A percentile compares a stretch with the other conserved stretches of the same genome.
Evolutionary conservation across 2,113 vertebrate species (phyloP).

Genomic region (Mugil cephalus): DNA sequence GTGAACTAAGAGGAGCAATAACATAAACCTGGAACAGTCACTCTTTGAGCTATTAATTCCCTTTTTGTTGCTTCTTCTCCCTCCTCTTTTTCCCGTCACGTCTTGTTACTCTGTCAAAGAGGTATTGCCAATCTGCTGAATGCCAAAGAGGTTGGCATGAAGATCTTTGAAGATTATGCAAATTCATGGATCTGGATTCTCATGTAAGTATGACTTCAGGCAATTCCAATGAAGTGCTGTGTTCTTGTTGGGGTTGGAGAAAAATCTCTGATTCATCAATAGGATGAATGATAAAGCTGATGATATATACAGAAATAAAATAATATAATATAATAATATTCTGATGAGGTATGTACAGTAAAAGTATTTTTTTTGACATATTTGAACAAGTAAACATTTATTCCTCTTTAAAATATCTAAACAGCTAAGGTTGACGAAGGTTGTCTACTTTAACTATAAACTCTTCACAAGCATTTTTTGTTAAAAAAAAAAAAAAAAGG

Average conservation of each 20-base stretch:
- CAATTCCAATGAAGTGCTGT: not conserved
- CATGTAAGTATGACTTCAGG: constrained; percentile 85
- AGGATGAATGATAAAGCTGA: not conserved
- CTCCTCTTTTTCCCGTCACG: constrained; percentile 11
- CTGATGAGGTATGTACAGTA: too few relatives aligned
- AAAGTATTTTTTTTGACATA: too few relatives aligned
- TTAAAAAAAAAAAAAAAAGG: not conserved
- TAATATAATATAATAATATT: too few relatives aligned
- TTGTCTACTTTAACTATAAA: too few relatives aligned
- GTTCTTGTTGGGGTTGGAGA: not conserved
- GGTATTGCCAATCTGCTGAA: constrained; percentile 88
- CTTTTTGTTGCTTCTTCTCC: constrained; percentile 13
- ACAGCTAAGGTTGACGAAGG: too few relatives aligned
- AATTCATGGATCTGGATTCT: constrained; percentile 97
- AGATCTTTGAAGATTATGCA: constrained; percentile 95
- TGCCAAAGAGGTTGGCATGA: constrained; percentile 89
- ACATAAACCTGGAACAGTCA: constrained; percentile 1
- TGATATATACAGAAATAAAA: too few relatives aligned
- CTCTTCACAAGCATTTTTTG: too few relatives aligned
- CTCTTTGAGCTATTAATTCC: constrained; percentile 9
- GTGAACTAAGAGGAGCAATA: not conserved
- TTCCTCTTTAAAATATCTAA: not conserved
- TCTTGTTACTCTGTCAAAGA: constrained; percentile 74
- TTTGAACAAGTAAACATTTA: too few relatives aligned
- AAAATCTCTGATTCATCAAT: not conserved